Evolutionary conservation across 2,888 invertebrate species (phyloP).

Genomic region (Ephialtes manifestator): DNA sequence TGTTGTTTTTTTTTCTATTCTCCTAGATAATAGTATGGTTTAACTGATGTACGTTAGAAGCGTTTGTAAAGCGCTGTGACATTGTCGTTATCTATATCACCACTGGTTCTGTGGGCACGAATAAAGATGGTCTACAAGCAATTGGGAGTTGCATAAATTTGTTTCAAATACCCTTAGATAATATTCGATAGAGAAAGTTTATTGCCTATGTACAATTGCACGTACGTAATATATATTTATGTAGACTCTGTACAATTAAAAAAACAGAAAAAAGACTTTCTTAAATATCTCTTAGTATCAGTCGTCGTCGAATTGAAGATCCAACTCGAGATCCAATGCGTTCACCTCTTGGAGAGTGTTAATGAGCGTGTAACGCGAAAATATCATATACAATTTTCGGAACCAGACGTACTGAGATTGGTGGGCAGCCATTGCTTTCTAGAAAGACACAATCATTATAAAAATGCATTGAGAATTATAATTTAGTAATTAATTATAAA

Average conservation of each 20-base stretch:
- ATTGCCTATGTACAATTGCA: conserved; percentile 67
- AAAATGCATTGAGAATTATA: neutral
- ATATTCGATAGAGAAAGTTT: conserved; percentile 62
- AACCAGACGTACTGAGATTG: conserved; percentile 98
- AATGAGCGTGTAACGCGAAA: conserved; percentile 96
- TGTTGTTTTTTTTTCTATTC: conserved; percentile 38
- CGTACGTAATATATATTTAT: conserved; percentile 28
- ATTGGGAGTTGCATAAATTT: conserved; percentile 13
- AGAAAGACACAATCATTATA: conserved; percentile 76
- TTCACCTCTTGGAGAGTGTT: conserved; percentile 94
- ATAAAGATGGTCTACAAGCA: conserved; percentile 41
- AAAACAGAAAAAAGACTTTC: conserved; percentile 20
- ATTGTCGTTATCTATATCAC: conserved; percentile 26
- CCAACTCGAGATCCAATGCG: conserved; percentile 92
- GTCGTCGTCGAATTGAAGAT: conserved; percentile 90
- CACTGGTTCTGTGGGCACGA: conserved; percentile 25
- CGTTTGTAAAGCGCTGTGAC: conserved; percentile 37
- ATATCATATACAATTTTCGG: conserved; percentile 94
- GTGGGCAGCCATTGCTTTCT: conserved; percentile 95
- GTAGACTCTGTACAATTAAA: conserved; percentile 55
- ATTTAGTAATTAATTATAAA: neutral
- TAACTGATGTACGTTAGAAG: conserved; percentile 34
- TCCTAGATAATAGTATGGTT: conserved; percentile 49
- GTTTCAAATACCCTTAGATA: neutral
- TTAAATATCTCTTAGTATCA: conserved; percentile 42